Base-by-base conservation (phyloP, 2,888 invertebrate species). In the Sarcophaga caerulescens region DNA sequence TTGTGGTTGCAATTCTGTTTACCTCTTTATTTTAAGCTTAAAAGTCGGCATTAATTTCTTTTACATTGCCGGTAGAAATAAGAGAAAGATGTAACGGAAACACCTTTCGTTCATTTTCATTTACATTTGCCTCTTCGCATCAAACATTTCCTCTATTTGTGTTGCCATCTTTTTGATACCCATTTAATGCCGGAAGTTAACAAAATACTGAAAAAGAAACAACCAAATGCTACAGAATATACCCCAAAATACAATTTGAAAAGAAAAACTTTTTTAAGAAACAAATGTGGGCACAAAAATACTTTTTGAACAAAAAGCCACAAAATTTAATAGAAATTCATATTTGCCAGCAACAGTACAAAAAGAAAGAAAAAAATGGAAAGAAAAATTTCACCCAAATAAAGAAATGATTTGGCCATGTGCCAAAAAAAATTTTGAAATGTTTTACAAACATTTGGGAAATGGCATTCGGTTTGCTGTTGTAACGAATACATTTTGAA, bases 301-400 rank as follows among this genome's bases (percentile, higher is more conserved):
- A 14, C 12, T 14, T 35, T 35, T 66, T 19, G 3, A n/a, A 66
- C 52, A 76, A 81, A 63, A 76, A 81, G 77, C 84, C 84, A 77
- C 80, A 84, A 84, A 66, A 63, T 81, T 44, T 45, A 77, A 80
- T 75, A 70, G 63, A 75, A 71, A 81, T 77, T 84, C 71, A 84
- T 76, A 66, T 84, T 25, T 73, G 80, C 44, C 75, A 81, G 68
- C 73, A 81, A 71, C 17, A 52, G 17, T 17, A 52, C 5, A 35
- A 71, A 57, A 10, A 57, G 44, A 11, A 14, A 57, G 23, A 70
- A 3, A 47, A 35, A 35, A 0, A 35, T 8, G 35, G 35, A 35
- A 35, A 35, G 35, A 35, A 35, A 35, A 10, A 35, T 35, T 35
- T 35, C 35, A 35, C 8, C 52, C 17, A 14, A 17, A 52, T 14